Percentiles rank a stretch among this genome's conserved stretches.
These are phyloP conservation scores for Peucedramus taeniatus DNA, from an alignment of 2,113 vertebrate species.

Conservation along the genomic window DNA sequence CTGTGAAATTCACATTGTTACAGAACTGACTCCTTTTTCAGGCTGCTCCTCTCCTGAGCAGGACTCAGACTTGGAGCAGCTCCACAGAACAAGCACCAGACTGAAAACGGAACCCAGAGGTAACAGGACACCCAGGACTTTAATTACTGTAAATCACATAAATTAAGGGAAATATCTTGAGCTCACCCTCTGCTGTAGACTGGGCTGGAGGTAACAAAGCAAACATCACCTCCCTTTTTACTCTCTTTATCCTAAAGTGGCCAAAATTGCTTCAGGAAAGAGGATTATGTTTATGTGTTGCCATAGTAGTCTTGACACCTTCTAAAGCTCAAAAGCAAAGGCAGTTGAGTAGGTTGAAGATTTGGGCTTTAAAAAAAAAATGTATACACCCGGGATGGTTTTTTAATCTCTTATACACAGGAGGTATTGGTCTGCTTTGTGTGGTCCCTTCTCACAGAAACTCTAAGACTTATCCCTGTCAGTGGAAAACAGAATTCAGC, in stretches of 20 bases:
- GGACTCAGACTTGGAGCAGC: neutral
- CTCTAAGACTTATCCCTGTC: neutral
- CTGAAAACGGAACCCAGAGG: neutral
- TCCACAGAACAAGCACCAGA: neutral
- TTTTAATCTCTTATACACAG: neutral
- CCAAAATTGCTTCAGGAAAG: neutral
- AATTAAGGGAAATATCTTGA: neutral
- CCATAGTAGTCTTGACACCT: neutral
- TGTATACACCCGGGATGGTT: neutral
- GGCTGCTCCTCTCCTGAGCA: neutral
- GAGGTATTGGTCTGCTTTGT: neutral
- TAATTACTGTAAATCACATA: neutral
- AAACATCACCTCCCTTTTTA: neutral
- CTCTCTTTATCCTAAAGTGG: neutral
- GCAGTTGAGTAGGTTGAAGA: neutral
- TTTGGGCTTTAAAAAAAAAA: accelerated
- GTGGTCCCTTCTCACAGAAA: neutral
- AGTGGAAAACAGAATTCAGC: neutral
- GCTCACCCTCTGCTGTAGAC: neutral
- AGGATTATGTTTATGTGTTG: neutral
- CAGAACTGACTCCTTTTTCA: neutral
- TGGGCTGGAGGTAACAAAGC: accelerated
- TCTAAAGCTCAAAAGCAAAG: neutral
- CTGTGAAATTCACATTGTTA: neutral
- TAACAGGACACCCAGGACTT: neutral